Percentiles rank a stretch among this genome's conserved stretches.
These are phyloP conservation scores for Anoplopoma fimbria DNA, from an alignment of 2,113 vertebrate species.

Conservation along the genomic window DNA sequence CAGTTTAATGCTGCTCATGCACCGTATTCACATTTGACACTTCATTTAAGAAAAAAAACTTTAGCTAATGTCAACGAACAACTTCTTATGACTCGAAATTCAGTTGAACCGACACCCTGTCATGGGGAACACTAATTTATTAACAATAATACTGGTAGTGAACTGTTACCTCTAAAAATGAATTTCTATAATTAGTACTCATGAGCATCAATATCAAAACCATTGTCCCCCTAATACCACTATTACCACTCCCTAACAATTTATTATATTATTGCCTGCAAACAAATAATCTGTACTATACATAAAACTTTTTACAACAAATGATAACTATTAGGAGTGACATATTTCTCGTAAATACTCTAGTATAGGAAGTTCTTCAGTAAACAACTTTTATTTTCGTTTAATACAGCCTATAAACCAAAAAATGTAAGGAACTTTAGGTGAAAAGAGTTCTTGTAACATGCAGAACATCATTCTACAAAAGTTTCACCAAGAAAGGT, in stretches of 20 bases:
- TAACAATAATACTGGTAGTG: neutral
- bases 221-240: neutral
- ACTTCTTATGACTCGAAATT: neutral
- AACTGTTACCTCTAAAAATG: neutral
- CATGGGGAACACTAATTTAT: neutral
- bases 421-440: neutral
- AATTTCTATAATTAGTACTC: neutral
- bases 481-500: neutral
- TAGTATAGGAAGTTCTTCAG: neutral
- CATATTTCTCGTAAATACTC: neutral
- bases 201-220: neutral
- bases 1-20: neutral
- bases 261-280: neutral
- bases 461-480: neutral
- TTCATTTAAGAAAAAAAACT: neutral
- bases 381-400: neutral
- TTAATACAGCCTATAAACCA: neutral
- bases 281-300: neutral
- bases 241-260: neutral
- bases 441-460: constrained; percentile 5
- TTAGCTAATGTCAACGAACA: neutral
- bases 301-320: neutral
- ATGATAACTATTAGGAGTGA: neutral
- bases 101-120: neutral
- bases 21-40: neutral